phyloP scores from a whole-genome alignment of 2,797 vertebrate genomes.

The Pampus argenteus region DNA sequence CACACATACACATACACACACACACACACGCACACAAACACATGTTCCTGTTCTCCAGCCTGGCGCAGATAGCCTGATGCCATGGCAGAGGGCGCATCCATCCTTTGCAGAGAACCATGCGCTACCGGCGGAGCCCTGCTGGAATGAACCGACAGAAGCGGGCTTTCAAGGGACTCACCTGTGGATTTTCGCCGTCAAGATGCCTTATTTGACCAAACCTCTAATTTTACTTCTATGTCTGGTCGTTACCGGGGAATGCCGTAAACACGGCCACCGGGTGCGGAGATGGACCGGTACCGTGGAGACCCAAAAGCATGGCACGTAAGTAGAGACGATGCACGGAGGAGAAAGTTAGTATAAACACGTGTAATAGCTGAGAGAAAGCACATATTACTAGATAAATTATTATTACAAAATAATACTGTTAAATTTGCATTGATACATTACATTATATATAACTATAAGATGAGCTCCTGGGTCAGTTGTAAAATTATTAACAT shows the following conservation, averaged over 20 bases:
- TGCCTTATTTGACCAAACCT: conserved; percentile 87
- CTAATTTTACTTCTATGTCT: conserved; percentile 87
- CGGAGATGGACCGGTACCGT: conserved; percentile 88
- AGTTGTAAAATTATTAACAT: background rate
- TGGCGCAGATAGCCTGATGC: conserved; percentile 38
- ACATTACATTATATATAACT: no score
- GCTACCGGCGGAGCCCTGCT: conserved; percentile 75
- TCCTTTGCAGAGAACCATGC: conserved; percentile 55
- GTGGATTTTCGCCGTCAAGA: conserved; percentile 78
- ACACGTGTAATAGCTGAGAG: background rate
- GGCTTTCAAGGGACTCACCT: conserved; percentile 76
- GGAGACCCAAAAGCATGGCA: conserved; percentile 85
- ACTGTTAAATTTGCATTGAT: no score
- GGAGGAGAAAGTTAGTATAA: background rate
- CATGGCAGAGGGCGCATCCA: conserved; percentile 45
- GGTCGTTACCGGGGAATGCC: conserved; percentile 85
- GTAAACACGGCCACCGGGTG: conserved; percentile 85
- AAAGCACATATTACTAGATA: background rate
- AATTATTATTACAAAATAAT: background rate
- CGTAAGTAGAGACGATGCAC: conserved; percentile 80
- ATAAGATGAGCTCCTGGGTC: background rate
- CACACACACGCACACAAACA: background rate
- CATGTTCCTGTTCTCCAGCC: conserved; percentile 29
- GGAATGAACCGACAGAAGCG: conserved; percentile 63
- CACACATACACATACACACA: background rate